Conservation (phyloP, 2,113 vertebrate genomes). For the Pangasianodon hypophthalmus region DNA sequence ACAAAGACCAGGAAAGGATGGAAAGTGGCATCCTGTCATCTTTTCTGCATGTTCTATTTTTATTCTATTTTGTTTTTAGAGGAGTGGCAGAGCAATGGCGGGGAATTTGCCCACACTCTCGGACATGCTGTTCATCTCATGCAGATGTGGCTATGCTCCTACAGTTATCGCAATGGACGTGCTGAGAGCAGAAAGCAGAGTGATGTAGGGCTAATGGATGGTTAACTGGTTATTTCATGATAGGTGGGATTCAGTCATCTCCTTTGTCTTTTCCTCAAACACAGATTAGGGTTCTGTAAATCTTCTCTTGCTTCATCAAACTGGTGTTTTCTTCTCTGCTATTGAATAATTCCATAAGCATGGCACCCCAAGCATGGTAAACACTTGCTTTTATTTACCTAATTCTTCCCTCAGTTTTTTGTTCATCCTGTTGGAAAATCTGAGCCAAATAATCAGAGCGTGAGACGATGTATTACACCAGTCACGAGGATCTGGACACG, state of each 20-base stretch:
- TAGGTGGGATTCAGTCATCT: background rate
- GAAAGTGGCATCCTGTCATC: background rate
- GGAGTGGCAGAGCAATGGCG: constrained; percentile 34
- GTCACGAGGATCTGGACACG: constrained; percentile 23
- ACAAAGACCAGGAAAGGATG: background rate
- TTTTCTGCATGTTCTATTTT: background rate
- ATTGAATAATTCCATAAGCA: constrained; percentile 38
- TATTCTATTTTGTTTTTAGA: constrained; percentile 32
- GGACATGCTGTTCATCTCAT: constrained; percentile 30
- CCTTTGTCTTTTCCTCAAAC: constrained; percentile 8
- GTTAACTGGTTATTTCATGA: background rate
- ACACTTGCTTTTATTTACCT: constrained; percentile 37
- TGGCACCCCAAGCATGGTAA: constrained; percentile 47
- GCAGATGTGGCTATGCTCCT: constrained; percentile 28
- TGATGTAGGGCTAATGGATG: background rate
- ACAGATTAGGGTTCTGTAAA: constrained; percentile 6
- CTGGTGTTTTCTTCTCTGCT: constrained; percentile 33
- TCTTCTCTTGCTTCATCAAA: constrained; percentile 52
- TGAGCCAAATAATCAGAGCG: constrained; percentile 19
- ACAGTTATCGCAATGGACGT: background rate
- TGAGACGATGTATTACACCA: constrained; percentile 39
- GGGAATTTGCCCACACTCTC: constrained; percentile 12
- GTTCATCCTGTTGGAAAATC: constrained; percentile 8
- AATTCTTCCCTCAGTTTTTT: constrained; percentile 30
- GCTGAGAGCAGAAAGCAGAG: background rate